A percentile compares a stretch with the other conserved stretches of the same genome.
Conservation (phyloP, 2,797 vertebrate species). For the Selene dorsalis region DNA sequence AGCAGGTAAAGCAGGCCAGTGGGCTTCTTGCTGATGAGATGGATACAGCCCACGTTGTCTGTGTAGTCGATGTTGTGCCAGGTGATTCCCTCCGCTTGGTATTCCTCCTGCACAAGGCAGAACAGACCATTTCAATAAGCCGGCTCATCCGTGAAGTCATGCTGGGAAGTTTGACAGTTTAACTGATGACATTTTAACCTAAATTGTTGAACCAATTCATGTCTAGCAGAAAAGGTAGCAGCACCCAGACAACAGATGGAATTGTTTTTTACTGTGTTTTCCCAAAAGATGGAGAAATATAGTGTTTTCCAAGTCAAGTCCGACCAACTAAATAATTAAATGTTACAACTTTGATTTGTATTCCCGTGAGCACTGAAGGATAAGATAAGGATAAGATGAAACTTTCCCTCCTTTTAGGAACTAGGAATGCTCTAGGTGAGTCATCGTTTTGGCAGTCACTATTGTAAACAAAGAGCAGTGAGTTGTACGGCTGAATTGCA, state of each 20-base stretch:
- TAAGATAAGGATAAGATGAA: conserved; percentile 2
- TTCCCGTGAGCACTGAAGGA: background rate
- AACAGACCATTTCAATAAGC: conserved; percentile 2
- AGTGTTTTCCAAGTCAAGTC: background rate
- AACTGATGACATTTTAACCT: background rate
- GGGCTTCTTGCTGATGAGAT: conserved; percentile 98
- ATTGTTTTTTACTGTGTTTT: background rate
- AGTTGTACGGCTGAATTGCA: background rate
- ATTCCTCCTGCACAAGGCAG: conserved; percentile 89
- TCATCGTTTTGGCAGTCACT: conserved; percentile 36
- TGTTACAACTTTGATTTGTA: conserved; percentile 1
- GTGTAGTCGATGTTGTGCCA: conserved; percentile 99
- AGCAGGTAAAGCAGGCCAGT: conserved; percentile 96
- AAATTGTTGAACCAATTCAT: background rate
- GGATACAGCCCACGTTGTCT: conserved; percentile 96
- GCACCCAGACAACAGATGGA: background rate
- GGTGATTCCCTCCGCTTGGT: conserved; percentile 95
- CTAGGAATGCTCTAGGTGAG: conserved; percentile 46
- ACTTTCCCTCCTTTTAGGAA: conserved; percentile 4
- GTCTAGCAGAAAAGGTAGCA: no score
- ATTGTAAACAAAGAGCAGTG: conserved; percentile 28
- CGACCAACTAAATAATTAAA: background rate
- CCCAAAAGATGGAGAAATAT: background rate
- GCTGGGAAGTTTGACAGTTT: no score
- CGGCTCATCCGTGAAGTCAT: background rate